Evolutionary conservation across 2,797 vertebrate species (phyloP).

Genomic region (Ctenopoma kingsleyae): DNA sequence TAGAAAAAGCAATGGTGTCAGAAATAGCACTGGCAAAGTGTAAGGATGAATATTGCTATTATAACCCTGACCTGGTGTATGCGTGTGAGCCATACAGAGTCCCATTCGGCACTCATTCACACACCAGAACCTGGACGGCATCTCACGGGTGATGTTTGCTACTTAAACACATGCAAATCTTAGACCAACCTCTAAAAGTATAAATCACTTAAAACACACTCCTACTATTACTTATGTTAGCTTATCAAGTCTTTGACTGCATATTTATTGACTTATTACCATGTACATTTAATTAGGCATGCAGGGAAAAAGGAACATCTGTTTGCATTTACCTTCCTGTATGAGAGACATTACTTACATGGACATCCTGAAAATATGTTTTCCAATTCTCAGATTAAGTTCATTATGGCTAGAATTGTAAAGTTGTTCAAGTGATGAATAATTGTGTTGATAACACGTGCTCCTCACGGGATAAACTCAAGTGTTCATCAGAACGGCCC

Average conservation of each 20-base stretch:
- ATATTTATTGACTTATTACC: not conserved
- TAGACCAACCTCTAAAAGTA: not conserved
- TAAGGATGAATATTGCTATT: not conserved
- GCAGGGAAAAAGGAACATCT: no score
- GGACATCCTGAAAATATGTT: not conserved
- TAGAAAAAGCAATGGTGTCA: no score
- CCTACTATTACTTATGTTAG: not conserved
- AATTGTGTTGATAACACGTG: not conserved
- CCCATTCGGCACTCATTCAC: conserved; percentile 79
- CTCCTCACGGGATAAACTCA: conserved; percentile 71
- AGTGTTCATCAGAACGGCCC: conserved; percentile 77
- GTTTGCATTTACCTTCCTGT: not conserved
- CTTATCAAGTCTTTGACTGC: not conserved
- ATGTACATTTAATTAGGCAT: not conserved
- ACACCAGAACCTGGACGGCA: conserved; percentile 79
- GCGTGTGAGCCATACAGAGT: conserved; percentile 66
- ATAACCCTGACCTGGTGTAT: not conserved
- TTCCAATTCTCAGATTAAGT: not conserved
- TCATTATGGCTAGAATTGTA: not conserved
- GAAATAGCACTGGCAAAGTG: not conserved
- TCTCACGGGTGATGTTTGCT: conserved; percentile 81
- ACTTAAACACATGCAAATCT: conserved; percentile 17
- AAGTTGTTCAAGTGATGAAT: not conserved
- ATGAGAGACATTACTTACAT: not conserved
- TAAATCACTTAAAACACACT: not conserved